Evolutionary conservation across 2,797 vertebrate species (phyloP), one percentile per base, ranked within the genome.

Genomic region (Poeciliopsis paucimaculata): DNA sequence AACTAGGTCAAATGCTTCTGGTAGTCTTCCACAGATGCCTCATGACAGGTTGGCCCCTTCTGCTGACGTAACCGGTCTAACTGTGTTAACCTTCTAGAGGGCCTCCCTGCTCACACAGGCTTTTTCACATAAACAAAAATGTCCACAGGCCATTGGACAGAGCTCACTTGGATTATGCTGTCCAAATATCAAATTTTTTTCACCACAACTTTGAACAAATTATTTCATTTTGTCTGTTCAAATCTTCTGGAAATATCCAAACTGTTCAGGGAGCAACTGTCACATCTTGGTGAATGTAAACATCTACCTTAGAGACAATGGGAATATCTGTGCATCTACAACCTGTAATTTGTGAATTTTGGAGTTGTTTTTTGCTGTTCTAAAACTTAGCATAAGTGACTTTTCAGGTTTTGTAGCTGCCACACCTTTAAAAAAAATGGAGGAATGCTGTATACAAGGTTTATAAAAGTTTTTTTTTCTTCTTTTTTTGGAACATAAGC

Each of bases 101-200:
- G 68, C 68, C 68, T 71, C 68, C 12, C 68, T 45, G 41, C 41
- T 43, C 11, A n/a, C 41, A 15, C 26, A 45, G 16, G 41, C 39
- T 71, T 45, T 71, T 43, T 71, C 2, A 43, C 41, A 71, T 71
- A 71, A 71, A 71, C 68, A 43, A n/a, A 71, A 15, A 43, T n/a
- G 15, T 71, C 41, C 41, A 45, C 68, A 3, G 26, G 66, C 10
- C 39, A 68, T 6, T 13, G 26, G 13, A 45, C 66, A 7, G 26
- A 71, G 41, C 1, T 15, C 1, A 45, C 31, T 34, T 34, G 68
- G 41, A 71, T 45, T 7, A 41, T 68, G 68, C 13, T 43, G 66
- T 70, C 20, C 64, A 68, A 36, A 23, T 20, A 18, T 34, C 7
- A 20, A 20, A 2, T 2, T 20, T 39, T 10, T 66, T 20, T 66